These are phyloP conservation scores for Choristoneura rosaceana DNA, from an alignment of 2,888 invertebrate species.

Conservation along the genomic window DNA sequence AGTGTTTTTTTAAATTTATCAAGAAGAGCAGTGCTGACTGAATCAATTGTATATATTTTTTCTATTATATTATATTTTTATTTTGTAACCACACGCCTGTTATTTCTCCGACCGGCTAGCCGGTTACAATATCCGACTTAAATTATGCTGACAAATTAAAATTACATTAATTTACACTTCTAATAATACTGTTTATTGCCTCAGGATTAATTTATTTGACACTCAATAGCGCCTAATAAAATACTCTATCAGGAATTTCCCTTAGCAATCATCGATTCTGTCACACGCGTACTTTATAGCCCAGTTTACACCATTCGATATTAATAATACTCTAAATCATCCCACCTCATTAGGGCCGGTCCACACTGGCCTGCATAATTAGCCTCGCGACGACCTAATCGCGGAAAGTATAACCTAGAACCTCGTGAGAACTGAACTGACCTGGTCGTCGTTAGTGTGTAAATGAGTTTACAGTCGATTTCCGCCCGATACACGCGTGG, in stretches of 20 bases:
- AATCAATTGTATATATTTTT: no score
- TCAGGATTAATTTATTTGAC: slow-evolving; percentile 10
- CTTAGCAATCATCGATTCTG: slow-evolving; percentile 7
- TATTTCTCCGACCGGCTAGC: no score
- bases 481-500: slow-evolving; percentile 32
- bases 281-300: slow-evolving; percentile 4
- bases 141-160: neutral
- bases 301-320: slow-evolving; percentile 15
- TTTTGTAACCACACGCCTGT: no score
- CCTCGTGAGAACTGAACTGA: slow-evolving; percentile 52
- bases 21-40: no score
- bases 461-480: slow-evolving; percentile 32
- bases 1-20: no score
- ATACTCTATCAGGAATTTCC: neutral
- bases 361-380: slow-evolving; percentile 62
- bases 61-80: no score
- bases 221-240: neutral
- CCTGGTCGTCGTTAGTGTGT: slow-evolving; percentile 31
- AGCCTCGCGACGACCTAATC: slow-evolving; percentile 51
- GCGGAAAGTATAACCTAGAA: slow-evolving; percentile 38
- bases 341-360: slow-evolving; percentile 61
- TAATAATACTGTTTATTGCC: neutral
- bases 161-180: neutral
- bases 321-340: slow-evolving; percentile 46
- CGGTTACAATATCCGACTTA: no score